Conservation (phyloP, 2,888 invertebrate genomes). For the Noctua comes region DNA sequence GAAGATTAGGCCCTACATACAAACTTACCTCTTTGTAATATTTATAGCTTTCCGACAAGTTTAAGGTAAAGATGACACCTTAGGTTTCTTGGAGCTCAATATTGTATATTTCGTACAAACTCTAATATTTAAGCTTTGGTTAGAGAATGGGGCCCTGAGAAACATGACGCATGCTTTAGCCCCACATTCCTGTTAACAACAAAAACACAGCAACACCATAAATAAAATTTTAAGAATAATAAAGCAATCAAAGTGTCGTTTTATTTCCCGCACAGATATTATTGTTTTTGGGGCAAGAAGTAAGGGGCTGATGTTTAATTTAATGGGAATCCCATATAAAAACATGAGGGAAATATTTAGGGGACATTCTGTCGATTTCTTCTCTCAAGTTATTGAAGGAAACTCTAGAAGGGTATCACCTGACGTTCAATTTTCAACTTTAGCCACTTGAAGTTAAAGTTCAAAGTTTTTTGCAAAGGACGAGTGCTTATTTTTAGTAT, state of each 20-base stretch:
- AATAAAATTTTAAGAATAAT: constrained; percentile 59
- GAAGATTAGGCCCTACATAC: no score
- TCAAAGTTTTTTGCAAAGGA: neutral
- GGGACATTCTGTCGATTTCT: constrained; percentile 72
- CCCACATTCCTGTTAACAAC: neutral
- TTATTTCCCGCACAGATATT: constrained; percentile 75
- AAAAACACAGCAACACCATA: constrained; percentile 30
- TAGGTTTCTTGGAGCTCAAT: neutral
- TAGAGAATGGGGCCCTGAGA: neutral
- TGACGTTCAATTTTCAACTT: constrained; percentile 29
- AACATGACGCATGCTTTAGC: neutral
- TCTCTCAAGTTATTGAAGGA: constrained; percentile 62
- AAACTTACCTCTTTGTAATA: no score
- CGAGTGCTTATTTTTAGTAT: constrained; percentile 59
- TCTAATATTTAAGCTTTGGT: neutral
- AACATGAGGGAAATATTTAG: constrained; percentile 72
- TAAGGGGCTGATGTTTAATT: constrained; percentile 73
- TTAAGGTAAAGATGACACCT: neutral
- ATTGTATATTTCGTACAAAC: neutral
- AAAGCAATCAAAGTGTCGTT: constrained; percentile 70
- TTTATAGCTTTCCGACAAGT: neutral
- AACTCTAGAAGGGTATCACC: constrained; percentile 37
- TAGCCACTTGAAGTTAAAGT: neutral
- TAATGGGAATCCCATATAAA: constrained; percentile 73
- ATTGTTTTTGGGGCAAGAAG: constrained; percentile 74